Evolutionary conservation across 2,113 vertebrate species (phyloP).

Genomic region (Pongo pygmaeus): DNA sequence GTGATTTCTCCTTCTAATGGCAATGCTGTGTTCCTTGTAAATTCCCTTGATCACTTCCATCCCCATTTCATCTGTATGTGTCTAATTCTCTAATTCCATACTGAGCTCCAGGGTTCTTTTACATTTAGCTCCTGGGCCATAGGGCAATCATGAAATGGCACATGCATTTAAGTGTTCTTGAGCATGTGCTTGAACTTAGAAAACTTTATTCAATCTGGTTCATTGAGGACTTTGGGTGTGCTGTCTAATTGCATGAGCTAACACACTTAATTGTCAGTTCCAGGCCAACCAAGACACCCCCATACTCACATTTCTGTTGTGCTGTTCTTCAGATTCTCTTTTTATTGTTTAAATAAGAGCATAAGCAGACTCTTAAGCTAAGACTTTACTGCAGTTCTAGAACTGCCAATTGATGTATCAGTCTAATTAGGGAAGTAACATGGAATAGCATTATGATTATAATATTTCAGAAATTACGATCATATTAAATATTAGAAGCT

Average conservation of each 20-base stretch:
- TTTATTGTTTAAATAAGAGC: slow-evolving; percentile 23
- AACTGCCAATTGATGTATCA: background rate
- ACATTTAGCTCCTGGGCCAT: background rate
- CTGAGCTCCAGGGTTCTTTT: background rate
- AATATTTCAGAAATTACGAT: slow-evolving; percentile 19
- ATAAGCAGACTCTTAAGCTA: background rate
- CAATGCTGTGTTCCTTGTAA: background rate
- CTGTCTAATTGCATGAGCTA: background rate
- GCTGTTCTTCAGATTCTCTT: slow-evolving; percentile 15
- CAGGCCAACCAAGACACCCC: background rate
- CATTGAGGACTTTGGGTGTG: background rate
- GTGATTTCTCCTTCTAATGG: background rate
- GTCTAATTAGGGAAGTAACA: background rate
- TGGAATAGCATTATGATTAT: background rate
- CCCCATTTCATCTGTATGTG: background rate
- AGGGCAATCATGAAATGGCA: background rate
- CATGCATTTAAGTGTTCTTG: background rate
- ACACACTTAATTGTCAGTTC: background rate
- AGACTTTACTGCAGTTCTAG: background rate
- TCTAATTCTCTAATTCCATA: background rate
- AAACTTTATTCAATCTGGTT: background rate
- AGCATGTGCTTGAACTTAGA: background rate
- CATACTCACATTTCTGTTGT: background rate
- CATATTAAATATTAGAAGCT: background rate
- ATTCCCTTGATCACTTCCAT: background rate